Evolutionary conservation across 2,888 invertebrate genomes (phyloP).

Genomic region (Odontothrips loti): DNA sequence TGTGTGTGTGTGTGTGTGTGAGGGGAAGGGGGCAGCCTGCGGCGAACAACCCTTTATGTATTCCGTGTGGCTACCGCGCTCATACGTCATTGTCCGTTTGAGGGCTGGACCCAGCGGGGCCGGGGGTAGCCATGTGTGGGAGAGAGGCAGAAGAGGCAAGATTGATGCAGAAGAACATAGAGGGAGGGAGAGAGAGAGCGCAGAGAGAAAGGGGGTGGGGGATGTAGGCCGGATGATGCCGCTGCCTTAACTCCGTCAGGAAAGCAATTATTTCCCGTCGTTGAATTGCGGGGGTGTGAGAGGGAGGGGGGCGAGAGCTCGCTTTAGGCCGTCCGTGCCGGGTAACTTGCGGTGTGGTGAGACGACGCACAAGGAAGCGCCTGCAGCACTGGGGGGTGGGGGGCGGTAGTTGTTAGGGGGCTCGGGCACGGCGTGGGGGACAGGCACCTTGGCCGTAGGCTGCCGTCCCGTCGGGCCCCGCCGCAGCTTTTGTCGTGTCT

Average conservation of each 20-base stretch:
- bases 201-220: too few species aligned
- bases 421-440: too few species aligned
- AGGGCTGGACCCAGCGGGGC: not conserved
- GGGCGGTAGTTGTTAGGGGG: too few species aligned
- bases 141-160: not conserved
- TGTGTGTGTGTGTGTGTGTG: too few species aligned
- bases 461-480: not conserved
- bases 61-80: not conserved
- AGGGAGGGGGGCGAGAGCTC: not conserved
- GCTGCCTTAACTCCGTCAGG: not conserved
- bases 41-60: constrained; percentile 9
- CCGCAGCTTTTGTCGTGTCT: too few species aligned
- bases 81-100: constrained; percentile 19
- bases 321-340: not conserved
- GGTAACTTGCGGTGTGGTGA: not conserved
- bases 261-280: constrained; percentile 3
- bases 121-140: not conserved
- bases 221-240: not conserved
- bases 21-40: not conserved
- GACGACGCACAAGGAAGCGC: not conserved
- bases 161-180: too few species aligned
- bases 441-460: not conserved
- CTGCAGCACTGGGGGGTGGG: not conserved
- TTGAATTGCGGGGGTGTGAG: not conserved
- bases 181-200: too few species aligned